phyloP scores from a whole-genome alignment of 2,888 invertebrate genomes.

The Hecatera dysodea region DNA sequence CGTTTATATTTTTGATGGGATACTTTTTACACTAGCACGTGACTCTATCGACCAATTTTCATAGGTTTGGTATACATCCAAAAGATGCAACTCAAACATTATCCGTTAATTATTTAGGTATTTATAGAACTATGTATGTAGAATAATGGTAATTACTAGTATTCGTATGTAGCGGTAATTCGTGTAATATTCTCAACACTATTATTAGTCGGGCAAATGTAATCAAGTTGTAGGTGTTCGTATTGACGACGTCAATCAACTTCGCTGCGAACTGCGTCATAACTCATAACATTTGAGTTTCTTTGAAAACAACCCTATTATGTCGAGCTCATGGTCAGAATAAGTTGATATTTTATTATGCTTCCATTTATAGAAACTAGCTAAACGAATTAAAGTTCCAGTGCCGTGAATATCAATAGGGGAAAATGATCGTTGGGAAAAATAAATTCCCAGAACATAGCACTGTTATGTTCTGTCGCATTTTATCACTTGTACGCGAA shows the following conservation, averaged over 20 bases:
- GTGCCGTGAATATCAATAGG: background rate
- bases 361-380: background rate
- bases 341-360: background rate
- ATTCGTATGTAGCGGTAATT: background rate
- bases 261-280: slow-evolving; percentile 5
- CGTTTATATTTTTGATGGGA: too few relatives aligned
- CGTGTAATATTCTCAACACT: background rate
- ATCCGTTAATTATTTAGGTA: too few relatives aligned
- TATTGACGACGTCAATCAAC: background rate
- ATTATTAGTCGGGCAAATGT: background rate
- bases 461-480: background rate
- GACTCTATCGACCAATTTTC: too few relatives aligned
- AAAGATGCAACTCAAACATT: too few relatives aligned
- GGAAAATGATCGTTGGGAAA: too few relatives aligned
- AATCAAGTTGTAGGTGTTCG: background rate
- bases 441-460: background rate
- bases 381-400: background rate
- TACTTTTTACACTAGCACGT: too few relatives aligned
- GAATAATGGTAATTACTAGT: background rate
- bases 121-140: too few relatives aligned
- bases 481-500: background rate
- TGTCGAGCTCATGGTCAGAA: background rate
- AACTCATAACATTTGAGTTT: slow-evolving; percentile 3
- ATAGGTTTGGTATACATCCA: too few relatives aligned
- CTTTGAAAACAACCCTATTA: background rate